A percentile compares a stretch with the other conserved stretches of the same genome.
Conservation (phyloP, 2,797 vertebrate species). For the Lates japonicus region DNA sequence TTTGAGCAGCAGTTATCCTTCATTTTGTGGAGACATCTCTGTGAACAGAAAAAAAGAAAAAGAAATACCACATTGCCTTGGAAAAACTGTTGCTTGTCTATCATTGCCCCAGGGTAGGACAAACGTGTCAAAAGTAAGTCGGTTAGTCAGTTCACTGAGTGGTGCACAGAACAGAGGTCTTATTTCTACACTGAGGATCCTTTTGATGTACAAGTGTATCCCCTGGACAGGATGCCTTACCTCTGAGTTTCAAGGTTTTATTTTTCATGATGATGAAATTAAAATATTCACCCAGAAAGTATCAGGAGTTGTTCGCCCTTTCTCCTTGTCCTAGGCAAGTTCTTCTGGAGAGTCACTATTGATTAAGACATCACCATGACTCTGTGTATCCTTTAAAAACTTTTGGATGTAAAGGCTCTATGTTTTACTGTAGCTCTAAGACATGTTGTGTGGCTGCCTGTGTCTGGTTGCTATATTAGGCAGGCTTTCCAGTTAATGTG, state of each 20-base stretch:
- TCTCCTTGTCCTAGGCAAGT: conserved; percentile 17
- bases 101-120: conserved; percentile 61
- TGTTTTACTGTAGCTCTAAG: conserved; percentile 1
- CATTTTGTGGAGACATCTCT: neutral
- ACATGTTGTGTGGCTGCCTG: conserved; percentile 1
- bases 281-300: conserved; percentile 39
- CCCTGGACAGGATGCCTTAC: conserved; percentile 33
- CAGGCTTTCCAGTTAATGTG: conserved; percentile 39
- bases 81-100: neutral
- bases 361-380: conserved; percentile 2
- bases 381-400: conserved; percentile 18
- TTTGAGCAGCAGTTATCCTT: neutral
- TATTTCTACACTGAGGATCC: conserved; percentile 28
- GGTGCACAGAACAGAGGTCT: conserved; percentile 20
- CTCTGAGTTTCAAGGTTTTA: conserved; percentile 42
- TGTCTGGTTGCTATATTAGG: conserved; percentile 25
- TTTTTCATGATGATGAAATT: conserved; percentile 53
- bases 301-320: conserved; percentile 5
- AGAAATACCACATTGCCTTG: neutral
- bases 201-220: conserved; percentile 43
- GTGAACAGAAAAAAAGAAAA: neutral
- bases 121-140: conserved; percentile 43
- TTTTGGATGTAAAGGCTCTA: conserved; percentile 15
- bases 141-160: conserved; percentile 10
- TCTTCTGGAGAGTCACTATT: neutral